These are phyloP conservation scores for Nerophis lumbriciformis DNA, from an alignment of 2,113 vertebrate species.

Conservation along the genomic window DNA sequence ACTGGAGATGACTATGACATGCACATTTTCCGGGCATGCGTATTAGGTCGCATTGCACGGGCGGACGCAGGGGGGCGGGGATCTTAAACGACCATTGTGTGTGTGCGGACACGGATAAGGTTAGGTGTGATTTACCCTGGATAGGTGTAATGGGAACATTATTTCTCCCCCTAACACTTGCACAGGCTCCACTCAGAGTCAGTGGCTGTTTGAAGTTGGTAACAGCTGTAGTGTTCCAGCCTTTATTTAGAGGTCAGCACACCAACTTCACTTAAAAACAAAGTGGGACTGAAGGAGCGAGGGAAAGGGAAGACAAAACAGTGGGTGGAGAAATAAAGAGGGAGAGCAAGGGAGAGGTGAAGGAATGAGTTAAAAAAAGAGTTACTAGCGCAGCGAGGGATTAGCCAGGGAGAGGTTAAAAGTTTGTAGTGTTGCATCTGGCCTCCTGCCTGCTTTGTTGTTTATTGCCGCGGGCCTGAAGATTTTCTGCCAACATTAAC, in stretches of 20 bases:
- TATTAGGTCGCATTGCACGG: no score
- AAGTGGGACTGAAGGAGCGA: constrained; percentile 57
- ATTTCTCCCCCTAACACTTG: constrained; percentile 58
- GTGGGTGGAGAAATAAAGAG: constrained; percentile 60
- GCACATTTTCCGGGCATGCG: no score
- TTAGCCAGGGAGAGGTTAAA: constrained; percentile 76
- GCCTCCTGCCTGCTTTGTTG: constrained; percentile 76
- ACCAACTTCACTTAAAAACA: constrained; percentile 72
- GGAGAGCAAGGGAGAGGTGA: constrained; percentile 56
- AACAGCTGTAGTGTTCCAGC: constrained; percentile 76
- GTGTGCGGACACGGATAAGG: no score
- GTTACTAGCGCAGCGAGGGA: constrained; percentile 68
- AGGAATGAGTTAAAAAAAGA: constrained; percentile 63
- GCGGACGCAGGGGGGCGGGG: no score
- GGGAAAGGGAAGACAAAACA: constrained; percentile 40
- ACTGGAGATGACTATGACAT: no score
- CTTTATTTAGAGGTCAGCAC: constrained; percentile 77
- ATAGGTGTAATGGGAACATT: constrained; percentile 73
- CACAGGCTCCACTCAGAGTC: constrained; percentile 55
- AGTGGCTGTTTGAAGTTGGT: constrained; percentile 71
- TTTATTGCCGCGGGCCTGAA: constrained; percentile 74
- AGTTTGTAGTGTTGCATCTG: constrained; percentile 77
- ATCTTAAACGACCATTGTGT: no score
- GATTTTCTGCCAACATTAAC: constrained; percentile 76
- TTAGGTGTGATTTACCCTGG: no score